Conservation (phyloP, 2,888 invertebrate species). For the Sabatieria punctata region DNA sequence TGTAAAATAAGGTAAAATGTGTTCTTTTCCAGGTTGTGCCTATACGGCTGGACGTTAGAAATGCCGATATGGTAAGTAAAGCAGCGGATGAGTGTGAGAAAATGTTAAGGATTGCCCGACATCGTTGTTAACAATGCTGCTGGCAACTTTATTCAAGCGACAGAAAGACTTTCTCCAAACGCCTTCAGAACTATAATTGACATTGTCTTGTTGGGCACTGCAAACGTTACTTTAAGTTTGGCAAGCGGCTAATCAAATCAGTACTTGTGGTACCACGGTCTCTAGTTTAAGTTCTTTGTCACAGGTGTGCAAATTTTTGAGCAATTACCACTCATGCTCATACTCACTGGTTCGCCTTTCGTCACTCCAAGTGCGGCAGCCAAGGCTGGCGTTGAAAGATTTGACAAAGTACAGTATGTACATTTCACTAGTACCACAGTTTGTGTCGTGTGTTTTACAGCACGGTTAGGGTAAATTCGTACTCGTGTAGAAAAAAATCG, state of each 20-base stretch:
- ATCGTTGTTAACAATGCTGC: constrained; percentile 43
- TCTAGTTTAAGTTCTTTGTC: too few species aligned
- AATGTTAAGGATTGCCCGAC: constrained; percentile 37
- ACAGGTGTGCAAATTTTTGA: constrained; percentile 38
- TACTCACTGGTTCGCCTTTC: constrained; percentile 39
- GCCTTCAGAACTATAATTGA: constrained; percentile 39
- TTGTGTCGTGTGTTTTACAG: too few species aligned
- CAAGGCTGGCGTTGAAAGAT: constrained; percentile 40
- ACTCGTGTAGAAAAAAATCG: too few species aligned
- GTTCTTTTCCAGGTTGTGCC: constrained; percentile 34
- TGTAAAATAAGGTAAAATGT: too few species aligned
- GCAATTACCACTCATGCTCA: constrained; percentile 40
- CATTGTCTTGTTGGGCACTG: constrained; percentile 40
- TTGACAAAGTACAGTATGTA: too few species aligned
- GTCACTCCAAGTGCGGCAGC: constrained; percentile 40
- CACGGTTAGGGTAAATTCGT: too few species aligned
- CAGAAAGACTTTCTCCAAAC: constrained; percentile 39
- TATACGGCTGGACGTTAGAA: constrained; percentile 38
- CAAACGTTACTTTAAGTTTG: constrained; percentile 40
- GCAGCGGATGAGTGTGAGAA: constrained; percentile 36
- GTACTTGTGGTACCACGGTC: too few species aligned
- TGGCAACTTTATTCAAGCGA: constrained; percentile 42
- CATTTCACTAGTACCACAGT: too few species aligned
- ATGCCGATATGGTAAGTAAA: constrained; percentile 34
- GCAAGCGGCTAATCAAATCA: constrained; percentile 38